Conservation (phyloP, 2,797 vertebrate genomes). For the Staurois parvus region DNA sequence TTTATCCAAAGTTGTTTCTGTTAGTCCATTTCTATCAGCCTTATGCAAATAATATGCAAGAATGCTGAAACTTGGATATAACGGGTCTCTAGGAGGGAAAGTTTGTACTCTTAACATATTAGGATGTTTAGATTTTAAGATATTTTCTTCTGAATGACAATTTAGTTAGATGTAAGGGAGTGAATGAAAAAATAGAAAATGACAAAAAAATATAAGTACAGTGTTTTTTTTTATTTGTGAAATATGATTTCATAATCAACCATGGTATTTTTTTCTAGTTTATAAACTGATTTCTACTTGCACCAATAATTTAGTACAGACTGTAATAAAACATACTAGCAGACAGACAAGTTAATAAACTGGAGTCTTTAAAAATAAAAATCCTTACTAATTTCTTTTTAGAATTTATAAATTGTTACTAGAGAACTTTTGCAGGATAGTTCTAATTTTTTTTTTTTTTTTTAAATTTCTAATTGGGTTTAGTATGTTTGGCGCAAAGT, state of each 20-base stretch:
- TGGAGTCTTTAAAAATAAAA: conserved; percentile 64
- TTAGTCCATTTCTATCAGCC: conserved; percentile 78
- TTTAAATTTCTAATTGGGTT: not conserved
- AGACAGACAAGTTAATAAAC: conserved; percentile 63
- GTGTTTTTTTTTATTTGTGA: conserved; percentile 69
- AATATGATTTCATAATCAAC: conserved; percentile 72
- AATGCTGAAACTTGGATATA: conserved; percentile 78
- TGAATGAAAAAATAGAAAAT: conserved; percentile 38
- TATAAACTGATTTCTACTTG: conserved; percentile 69
- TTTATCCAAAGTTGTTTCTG: conserved; percentile 76
- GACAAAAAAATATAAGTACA: conserved; percentile 64
- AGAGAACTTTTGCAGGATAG: conserved; percentile 13
- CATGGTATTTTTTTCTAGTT: conserved; percentile 68
- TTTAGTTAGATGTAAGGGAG: conserved; percentile 65
- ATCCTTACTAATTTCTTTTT: conserved; percentile 69
- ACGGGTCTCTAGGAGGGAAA: conserved; percentile 76
- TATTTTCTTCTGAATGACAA: conserved; percentile 72
- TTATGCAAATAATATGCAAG: conserved; percentile 80
- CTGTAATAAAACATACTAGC: conserved; percentile 56
- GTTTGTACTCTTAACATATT: conserved; percentile 74
- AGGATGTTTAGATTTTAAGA: conserved; percentile 70
- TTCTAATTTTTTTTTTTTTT: not conserved
- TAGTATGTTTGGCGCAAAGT: conserved; percentile 15
- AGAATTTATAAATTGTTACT: conserved; percentile 77
- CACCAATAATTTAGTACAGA: conserved; percentile 60